A percentile compares a stretch with the other conserved stretches of the same genome.
These are phyloP conservation scores for Clarias pachynema DNA, from an alignment of 2,797 vertebrate species.

Conservation along the genomic window DNA sequence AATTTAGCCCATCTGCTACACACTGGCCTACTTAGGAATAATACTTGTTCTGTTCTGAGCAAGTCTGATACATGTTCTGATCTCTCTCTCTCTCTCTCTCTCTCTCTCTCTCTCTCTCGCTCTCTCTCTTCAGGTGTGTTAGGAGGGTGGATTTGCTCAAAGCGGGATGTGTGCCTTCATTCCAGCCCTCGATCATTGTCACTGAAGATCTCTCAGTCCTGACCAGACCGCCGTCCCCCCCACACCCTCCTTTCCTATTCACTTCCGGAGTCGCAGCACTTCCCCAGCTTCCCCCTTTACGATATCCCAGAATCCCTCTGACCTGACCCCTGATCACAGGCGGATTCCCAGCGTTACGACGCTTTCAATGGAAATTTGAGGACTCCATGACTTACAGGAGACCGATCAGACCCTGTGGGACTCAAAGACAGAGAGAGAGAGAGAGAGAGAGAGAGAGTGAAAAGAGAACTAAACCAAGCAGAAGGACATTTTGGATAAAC, in stretches of 20 bases:
- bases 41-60: slow-evolving; percentile 26
- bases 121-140: slow-evolving; percentile 86
- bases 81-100: slow-evolving; percentile 59
- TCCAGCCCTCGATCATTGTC: slow-evolving; percentile 93
- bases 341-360: slow-evolving; percentile 52
- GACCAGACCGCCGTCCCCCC: slow-evolving; percentile 49
- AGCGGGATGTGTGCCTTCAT: slow-evolving; percentile 99
- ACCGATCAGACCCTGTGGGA: slow-evolving; percentile 70
- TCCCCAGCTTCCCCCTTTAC: slow-evolving; percentile 60
- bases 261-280: slow-evolving; percentile 19
- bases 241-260: slow-evolving; percentile 48
- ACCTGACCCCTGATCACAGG: slow-evolving; percentile 56
- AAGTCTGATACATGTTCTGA: slow-evolving; percentile 28
- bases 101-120: slow-evolving; percentile 50
- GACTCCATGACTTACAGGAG: slow-evolving; percentile 84
- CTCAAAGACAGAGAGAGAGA: slow-evolving; percentile 63
- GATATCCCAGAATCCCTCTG: slow-evolving; percentile 68
- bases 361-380: slow-evolving; percentile 71
- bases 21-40: slow-evolving; percentile 46
- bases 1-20: slow-evolving; percentile 26
- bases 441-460: slow-evolving; percentile 62
- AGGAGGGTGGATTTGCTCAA: slow-evolving; percentile 80
- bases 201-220: slow-evolving; percentile 72
- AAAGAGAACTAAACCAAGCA: slow-evolving; percentile 49
- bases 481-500: slow-evolving; percentile 73